Base-by-base conservation (phyloP, 2,113 vertebrate genomes). In the Thamnaconus septentrionalis region DNA sequence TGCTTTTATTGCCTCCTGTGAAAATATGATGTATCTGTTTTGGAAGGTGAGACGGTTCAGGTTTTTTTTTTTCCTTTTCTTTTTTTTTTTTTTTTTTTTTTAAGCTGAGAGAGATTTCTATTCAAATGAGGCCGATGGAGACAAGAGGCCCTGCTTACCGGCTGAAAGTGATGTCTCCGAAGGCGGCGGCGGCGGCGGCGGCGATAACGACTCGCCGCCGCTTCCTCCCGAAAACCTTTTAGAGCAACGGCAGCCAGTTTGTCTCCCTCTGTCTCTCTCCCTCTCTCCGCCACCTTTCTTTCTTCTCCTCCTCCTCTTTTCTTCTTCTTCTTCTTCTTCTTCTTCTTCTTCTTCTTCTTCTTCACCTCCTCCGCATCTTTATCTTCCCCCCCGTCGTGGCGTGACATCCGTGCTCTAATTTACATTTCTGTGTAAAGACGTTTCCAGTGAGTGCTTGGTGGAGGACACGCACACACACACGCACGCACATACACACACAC, bases 21-120 rank as follows among this genome's bases (percentile, higher is more conserved):
- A 64, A 86, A 81, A 82, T 78, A 77, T 81, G 79, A 87, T 80
- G 67, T 72, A 72, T 88, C 76, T 82, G 76, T 78, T 83, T 78
- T 61, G 64, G 73, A 64, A 64, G 78, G 74, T 75, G 76, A 79
- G 60, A 70, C 51, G 53, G 59, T 76, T 79, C 62, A 56, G 41
- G 18, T 31, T 31, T 31, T 31, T 31, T 31, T 31, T 31, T 31
- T 49, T 8, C 48, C n/a, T 4, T 49, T 49, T 10, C 45, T 5
- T 8, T 4, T 48, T 48, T 48, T 8, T 46, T 8, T 46, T 8
- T 8, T 8, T 10, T 8, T 48, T 48, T 10, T 53, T 73, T 45
- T 59, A 61, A 73, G 44, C 49, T 61, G 5, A 5, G 54, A 75
- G 71, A 65, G 61, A 31, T 9, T 71, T 75, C 51, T 74, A 79